Base-by-base conservation (phyloP, 2,888 invertebrate genomes). In the Acleris literana region DNA sequence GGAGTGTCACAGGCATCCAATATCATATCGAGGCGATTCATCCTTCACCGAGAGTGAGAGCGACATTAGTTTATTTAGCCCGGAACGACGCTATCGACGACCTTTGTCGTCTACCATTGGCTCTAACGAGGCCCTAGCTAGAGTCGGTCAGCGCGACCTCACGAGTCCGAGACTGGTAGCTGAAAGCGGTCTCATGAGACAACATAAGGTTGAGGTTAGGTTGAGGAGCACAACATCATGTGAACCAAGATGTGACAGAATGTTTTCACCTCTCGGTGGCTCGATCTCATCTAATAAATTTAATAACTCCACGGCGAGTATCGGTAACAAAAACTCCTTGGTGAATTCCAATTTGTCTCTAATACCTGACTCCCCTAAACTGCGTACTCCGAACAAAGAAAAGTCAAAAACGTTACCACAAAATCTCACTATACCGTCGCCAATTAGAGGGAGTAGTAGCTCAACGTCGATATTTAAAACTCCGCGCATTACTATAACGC, bases 341-440 rank as follows among this genome's bases (percentile, higher is more conserved):
- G 83, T 89, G 74, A 89, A 89, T 72, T 92, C 91, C 3, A 92
- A 93, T 75, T 77, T 93, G 66, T 93, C 92, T 6, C 74, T 93
- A 49, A 87, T 92, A 78, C 87, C 92, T 20, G 92, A 93, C 72
- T 88, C 90, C 1, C 91, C 92, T 11, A 88, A 88, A 74, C 72
- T 95, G 87, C 72, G 84, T 22, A 78, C 88, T 18, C 87, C 89
- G 43, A 79, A 77, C 7, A 93, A 88, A 73, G 93, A 94, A 74
- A 94, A 94, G 83, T 93, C 94, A 2, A 94, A 94, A 85, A 94
- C 94, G 1, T 82, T 94, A 67, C 94, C 94, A 54, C 94, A 94
- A 83, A 94, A 94, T 84, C 84, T 94, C 20, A 87, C 80, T 69
- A 80, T 85, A 72, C 84, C 90, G 70, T 91, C 90, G 48, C 92